Base-by-base conservation (phyloP, 2,797 vertebrate genomes). In the Lagocephalus sceleratus region DNA sequence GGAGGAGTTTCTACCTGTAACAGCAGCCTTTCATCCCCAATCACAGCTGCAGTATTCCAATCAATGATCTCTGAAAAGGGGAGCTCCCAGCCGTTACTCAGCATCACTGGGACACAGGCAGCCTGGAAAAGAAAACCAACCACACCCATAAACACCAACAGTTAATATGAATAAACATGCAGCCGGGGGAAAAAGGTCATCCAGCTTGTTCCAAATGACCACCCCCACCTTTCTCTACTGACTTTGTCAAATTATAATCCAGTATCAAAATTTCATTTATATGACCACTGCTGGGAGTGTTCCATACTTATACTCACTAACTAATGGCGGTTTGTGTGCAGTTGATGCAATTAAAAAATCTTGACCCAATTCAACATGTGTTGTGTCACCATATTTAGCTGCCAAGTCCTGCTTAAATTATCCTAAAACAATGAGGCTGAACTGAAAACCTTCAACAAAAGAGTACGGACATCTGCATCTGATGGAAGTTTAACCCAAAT, bases 11-110 rank as follows among this genome's bases (percentile, higher is more conserved):
- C 6, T 51, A 99, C 97, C 95, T 99, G 97, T 85, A 99, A 90
- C 71, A 99, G 94, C 82, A 99, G 94, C 85, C 94, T 93, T 88
- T 99, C 97, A 84, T 99, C 97, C 66, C 96, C 97, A 17, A 97
- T 94, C 87, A 99, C 88, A 75, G 95, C 94, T 62, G 94, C 96
- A 60, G 93, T 94, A 83, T 95, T 98, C 97, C 97, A 99, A 83
- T 97, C 92, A 57, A 99, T 98, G 89, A 99, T 94, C 87, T 99
- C 97, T 0, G 97, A 99, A 90, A 99, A 99, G 2, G 97, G 97
- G 79, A 99, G 68, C 87, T 98, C 95, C 97, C 97, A 99, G 73
- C 97, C 97, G 1, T 99, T 99, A 89, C 97, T 99, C 60, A 99
- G 92, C 94, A 98, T 96, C 60, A 98, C 97, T 0, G 97, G 97